phyloP scores from a whole-genome alignment of 2,113 vertebrate species.

The Chinchilla lanigera region DNA sequence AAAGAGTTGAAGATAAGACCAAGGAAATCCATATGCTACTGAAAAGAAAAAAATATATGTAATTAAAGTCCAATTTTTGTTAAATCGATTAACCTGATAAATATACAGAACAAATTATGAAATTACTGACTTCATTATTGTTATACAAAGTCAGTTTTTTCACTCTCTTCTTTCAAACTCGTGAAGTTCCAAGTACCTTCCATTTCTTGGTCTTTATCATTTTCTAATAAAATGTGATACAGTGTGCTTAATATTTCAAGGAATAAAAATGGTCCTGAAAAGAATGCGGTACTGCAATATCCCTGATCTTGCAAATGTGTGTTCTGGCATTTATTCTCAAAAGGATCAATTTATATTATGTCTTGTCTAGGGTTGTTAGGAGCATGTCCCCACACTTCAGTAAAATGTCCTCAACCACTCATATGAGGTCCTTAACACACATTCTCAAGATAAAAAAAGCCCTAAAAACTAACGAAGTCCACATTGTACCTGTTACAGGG shows the following conservation, averaged over 20 bases:
- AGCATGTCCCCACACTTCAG: not conserved
- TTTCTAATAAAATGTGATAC: not conserved
- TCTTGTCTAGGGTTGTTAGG: not conserved
- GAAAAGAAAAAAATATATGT: not conserved
- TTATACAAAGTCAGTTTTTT: not conserved
- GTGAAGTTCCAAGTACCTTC: not conserved
- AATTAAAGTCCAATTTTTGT: slow-evolving; percentile 26
- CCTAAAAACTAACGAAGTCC: not conserved
- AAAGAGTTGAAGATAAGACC: not conserved
- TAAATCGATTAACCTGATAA: not conserved
- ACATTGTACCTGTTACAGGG: not conserved
- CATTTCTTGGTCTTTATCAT: not conserved
- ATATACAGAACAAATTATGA: not conserved
- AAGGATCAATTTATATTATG: not conserved
- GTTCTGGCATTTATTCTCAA: not conserved
- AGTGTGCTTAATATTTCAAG: not conserved
- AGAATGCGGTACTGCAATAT: not conserved
- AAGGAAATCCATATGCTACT: slow-evolving; percentile 2
- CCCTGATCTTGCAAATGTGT: not conserved
- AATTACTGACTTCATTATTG: not conserved
- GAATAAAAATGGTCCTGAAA: not conserved
- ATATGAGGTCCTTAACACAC: not conserved
- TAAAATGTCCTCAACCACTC: not conserved
- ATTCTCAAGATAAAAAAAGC: not conserved
- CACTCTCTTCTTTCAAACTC: not conserved